These are phyloP conservation scores for Lontra canadensis DNA, from an alignment of 2,113 vertebrate genomes.

Conservation along the genomic window DNA sequence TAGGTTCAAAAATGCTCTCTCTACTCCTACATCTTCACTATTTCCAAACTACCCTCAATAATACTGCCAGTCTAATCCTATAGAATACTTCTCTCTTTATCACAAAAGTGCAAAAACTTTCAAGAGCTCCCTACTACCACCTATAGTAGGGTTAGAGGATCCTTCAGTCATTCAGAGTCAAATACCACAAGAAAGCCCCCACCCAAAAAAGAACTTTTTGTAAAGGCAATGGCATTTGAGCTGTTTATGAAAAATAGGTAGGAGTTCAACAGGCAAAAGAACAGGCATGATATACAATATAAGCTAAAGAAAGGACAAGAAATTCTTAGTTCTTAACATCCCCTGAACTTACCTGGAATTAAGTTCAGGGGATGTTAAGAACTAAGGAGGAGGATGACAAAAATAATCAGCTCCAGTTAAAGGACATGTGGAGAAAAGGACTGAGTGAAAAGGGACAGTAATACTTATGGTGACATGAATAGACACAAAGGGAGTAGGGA, in stretches of 20 bases:
- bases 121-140: neutral
- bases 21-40: neutral
- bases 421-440: neutral
- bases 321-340: neutral
- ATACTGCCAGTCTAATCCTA: neutral
- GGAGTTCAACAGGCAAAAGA: neutral
- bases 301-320: conserved; percentile 17
- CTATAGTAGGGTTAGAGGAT: neutral
- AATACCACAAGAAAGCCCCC: neutral
- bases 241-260: neutral
- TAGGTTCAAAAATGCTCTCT: neutral
- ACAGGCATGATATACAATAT: neutral
- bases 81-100: neutral
- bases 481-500: neutral
- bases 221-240: neutral
- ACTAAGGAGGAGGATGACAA: neutral
- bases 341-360: neutral
- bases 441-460: neutral
- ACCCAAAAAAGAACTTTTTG: neutral
- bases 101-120: neutral
- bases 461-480: neutral
- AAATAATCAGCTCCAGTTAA: neutral
- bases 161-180: neutral
- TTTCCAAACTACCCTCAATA: neutral
- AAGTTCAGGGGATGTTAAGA: neutral